Evolutionary conservation across 2,888 invertebrate genomes (phyloP).

Genomic region (Hydraecia micacea): DNA sequence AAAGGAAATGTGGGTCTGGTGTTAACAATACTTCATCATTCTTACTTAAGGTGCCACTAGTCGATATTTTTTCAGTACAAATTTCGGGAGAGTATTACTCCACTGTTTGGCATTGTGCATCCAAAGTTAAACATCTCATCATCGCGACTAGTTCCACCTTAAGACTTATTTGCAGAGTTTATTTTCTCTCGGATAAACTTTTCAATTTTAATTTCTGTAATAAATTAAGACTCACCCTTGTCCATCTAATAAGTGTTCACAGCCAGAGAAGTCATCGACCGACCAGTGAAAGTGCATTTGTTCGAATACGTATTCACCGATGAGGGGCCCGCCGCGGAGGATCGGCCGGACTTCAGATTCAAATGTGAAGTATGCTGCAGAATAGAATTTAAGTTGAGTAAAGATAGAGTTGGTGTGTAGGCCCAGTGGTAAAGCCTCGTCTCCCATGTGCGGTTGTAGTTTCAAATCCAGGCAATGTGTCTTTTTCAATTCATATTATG

Average conservation of each 20-base stretch:
- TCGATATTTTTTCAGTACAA: too few species aligned
- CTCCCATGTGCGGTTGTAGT: neutral
- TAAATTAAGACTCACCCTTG: conserved; percentile 88
- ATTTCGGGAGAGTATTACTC: too few species aligned
- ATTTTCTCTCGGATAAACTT: neutral
- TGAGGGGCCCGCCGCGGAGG: conserved; percentile 92
- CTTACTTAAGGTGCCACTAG: too few species aligned
- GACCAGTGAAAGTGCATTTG: conserved; percentile 96
- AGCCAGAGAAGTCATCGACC: conserved; percentile 93
- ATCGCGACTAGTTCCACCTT: too few species aligned
- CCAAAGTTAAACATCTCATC: too few species aligned
- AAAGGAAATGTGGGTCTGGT: neutral
- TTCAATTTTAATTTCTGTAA: neutral
- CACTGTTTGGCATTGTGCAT: too few species aligned
- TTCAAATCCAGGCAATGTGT: neutral
- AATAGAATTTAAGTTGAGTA: neutral
- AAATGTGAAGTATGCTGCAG: conserved; percentile 91
- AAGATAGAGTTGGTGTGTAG: neutral
- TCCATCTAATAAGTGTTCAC: conserved; percentile 95
- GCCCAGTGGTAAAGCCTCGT: neutral
- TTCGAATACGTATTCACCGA: conserved; percentile 93
- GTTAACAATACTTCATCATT: neutral
- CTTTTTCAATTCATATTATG: neutral
- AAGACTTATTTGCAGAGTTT: too few species aligned
- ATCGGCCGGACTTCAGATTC: conserved; percentile 91